Evolutionary conservation across 2,797 vertebrate species (phyloP), one percentile per base, ranked within the genome.

Genomic region (Chrosomus eos): DNA sequence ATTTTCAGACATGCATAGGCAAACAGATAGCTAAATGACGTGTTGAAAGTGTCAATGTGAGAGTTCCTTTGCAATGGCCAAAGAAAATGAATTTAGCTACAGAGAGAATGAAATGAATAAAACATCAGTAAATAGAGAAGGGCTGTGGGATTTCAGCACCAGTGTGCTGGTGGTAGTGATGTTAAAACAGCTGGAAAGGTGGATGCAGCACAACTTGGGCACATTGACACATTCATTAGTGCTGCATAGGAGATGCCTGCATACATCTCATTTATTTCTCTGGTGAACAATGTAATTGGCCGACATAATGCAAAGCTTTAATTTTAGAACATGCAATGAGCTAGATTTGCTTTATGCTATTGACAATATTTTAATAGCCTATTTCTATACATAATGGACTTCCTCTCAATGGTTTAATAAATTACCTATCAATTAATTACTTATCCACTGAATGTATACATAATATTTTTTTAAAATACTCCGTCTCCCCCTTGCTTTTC

Each of bases 81-180:
- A 21, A 16, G 21, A 36, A 36, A 62, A 71, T 3, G 38, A 58
- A 74, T 80, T 72, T 48, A 31, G 36, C 31, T 48, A 58, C 26
- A 28, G n/a, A 67, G 33, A 73, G 21, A 82, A 72, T 40, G 26
- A 36, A 43, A 74, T 87, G 31, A 84, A 84, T 87, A 84, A 87
- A 87, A 80, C 38, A 76, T 84, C 9, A 51, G 71, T 26, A 80
- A 60, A 75, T 80, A 80, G 51, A 51, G 36, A 79, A n/a, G 76
- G 13, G 36, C 60, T 73, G 28, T 36, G 60, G 26, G 43, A 82
- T 58, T 76, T n/a, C 16, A 23, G 67, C 36, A 31, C 9, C 19
- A 51, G 74, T 66, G 45, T 66, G n/a, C 36, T 48, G 43, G 13
- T 60, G 43, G 13, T 18, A 79, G 40, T 16, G 11, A 43, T 82